Evolutionary conservation across 2,113 vertebrate genomes (phyloP).

Genomic region (Tychaedon coryphoeus): DNA sequence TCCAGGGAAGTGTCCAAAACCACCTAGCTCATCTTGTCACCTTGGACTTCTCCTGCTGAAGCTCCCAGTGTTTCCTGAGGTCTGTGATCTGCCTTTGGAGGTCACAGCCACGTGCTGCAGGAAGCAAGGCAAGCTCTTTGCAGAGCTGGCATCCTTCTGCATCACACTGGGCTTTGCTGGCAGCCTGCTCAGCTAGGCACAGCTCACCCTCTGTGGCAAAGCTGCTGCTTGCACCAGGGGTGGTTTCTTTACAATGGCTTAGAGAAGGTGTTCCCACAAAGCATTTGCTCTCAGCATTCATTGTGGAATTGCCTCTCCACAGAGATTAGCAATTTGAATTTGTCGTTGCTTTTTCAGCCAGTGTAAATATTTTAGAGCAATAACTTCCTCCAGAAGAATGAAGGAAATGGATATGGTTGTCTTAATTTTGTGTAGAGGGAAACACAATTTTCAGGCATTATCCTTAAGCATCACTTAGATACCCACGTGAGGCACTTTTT

Average conservation of each 20-base stretch:
- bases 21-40: not conserved
- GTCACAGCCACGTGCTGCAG: not conserved
- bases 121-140: not conserved
- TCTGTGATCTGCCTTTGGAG: not conserved
- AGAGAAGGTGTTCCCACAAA: not conserved
- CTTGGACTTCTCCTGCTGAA: not conserved
- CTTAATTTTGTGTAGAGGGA: conserved; percentile 1
- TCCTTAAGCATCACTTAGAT: not conserved
- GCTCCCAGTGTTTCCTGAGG: not conserved
- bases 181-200: not conserved
- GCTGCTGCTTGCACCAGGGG: not conserved
- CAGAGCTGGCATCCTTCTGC: not conserved
- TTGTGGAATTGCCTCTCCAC: not conserved
- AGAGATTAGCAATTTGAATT: conserved; percentile 28
- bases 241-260: not conserved
- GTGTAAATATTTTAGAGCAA: conserved; percentile 25
- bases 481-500: not conserved
- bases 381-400: not conserved
- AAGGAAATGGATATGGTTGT: not conserved
- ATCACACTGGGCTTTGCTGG: not conserved
- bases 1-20: not conserved
- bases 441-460: not conserved
- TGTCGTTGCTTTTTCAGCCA: conserved; percentile 1
- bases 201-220: not conserved
- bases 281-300: not conserved